phyloP scores from a whole-genome alignment of 2,113 vertebrate genomes.

The Calonectris borealis region DNA sequence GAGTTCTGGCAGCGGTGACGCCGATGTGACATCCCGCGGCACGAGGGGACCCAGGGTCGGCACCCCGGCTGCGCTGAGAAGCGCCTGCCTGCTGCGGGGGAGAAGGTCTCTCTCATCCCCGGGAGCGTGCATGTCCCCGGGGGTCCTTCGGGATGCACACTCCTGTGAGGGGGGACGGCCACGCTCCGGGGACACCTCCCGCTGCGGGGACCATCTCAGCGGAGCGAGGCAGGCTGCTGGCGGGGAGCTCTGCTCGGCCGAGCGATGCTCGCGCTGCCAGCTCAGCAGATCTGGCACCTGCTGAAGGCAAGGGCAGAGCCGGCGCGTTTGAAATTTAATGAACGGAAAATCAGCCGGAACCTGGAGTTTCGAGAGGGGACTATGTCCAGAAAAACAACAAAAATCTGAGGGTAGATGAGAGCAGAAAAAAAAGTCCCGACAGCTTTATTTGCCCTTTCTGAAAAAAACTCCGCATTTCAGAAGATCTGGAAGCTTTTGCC shows the following conservation, averaged over 20 bases:
- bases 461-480: background rate
- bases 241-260: background rate
- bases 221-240: background rate
- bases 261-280: background rate
- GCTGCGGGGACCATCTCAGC: background rate
- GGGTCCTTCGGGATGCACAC: background rate
- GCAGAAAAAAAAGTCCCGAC: background rate
- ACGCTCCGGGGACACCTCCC: background rate
- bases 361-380: background rate
- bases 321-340: background rate
- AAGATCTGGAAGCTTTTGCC: background rate
- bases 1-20: background rate
- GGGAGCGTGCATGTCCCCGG: background rate
- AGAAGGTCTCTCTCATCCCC: background rate
- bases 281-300: conserved; percentile 39
- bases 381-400: background rate
- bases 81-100: accelerated
- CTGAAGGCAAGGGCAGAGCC: background rate
- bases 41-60: background rate
- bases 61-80: background rate
- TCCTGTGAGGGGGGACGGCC: background rate
- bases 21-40: background rate
- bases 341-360: conserved; percentile 31
- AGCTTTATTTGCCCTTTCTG: background rate
- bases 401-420: background rate